A percentile compares a stretch with the other conserved stretches of the same genome.
These are phyloP conservation scores for Pteria penguin DNA, from an alignment of 2,888 invertebrate species.

Conservation along the genomic window DNA sequence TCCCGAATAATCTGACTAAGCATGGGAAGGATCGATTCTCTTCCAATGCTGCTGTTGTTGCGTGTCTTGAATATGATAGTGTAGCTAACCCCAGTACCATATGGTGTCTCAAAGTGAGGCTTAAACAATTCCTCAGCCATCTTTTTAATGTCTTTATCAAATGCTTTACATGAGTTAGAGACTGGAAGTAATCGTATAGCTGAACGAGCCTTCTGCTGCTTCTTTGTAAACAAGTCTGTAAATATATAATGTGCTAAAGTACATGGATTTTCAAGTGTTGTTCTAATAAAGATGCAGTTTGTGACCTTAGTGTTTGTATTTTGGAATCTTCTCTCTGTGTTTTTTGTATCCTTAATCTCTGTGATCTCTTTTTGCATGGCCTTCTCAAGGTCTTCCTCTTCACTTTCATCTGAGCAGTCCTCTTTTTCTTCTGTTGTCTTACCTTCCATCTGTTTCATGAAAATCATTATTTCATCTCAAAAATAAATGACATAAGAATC, in stretches of 20 bases:
- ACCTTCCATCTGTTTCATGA: no score
- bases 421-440: no score
- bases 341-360: slow-evolving; percentile 59
- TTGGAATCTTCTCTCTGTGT: slow-evolving; percentile 77
- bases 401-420: slow-evolving; percentile 82
- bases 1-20: slow-evolving; percentile 87
- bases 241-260: slow-evolving; percentile 87
- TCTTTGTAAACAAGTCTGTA: slow-evolving; percentile 86
- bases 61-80: slow-evolving; percentile 71
- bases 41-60: slow-evolving; percentile 81
- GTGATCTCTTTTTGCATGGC: slow-evolving; percentile 76
- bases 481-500: background rate
- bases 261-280: slow-evolving; percentile 87
- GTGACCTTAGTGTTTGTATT: slow-evolving; percentile 90
- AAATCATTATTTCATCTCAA: no score
- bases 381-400: slow-evolving; percentile 79
- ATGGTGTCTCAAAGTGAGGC: slow-evolving; percentile 83
- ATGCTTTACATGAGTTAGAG: slow-evolving; percentile 88
- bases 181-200: slow-evolving; percentile 91
- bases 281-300: slow-evolving; percentile 92
- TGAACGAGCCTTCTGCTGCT: slow-evolving; percentile 87
- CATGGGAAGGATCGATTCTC: slow-evolving; percentile 83
- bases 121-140: slow-evolving; percentile 86
- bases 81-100: slow-evolving; percentile 61
- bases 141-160: slow-evolving; percentile 87